Conservation (phyloP, 2,797 vertebrate species). For the Sarcoramphus papa region DNA sequence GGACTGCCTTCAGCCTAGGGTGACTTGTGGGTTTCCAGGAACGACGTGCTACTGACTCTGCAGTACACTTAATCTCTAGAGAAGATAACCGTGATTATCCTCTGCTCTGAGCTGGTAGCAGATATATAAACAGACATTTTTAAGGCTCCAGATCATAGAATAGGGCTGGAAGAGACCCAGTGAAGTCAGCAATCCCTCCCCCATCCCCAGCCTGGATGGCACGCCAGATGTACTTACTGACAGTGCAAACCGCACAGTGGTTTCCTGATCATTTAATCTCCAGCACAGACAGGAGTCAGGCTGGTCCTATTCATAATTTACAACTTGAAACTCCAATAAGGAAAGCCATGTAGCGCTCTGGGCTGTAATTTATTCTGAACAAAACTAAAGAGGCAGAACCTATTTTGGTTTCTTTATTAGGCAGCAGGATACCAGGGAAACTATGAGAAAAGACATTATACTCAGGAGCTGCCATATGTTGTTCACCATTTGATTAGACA, state of each 20-base stretch:
- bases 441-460: neutral
- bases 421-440: neutral
- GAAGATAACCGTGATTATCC: neutral
- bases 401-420: neutral
- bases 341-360: neutral
- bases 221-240: neutral
- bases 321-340: slow-evolving; percentile 2
- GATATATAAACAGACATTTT: neutral
- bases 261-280: slow-evolving; percentile 6
- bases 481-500: neutral
- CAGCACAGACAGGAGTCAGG: neutral
- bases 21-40: neutral
- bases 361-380: slow-evolving; percentile 4
- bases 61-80: neutral
- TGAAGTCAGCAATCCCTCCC: neutral
- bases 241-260: neutral
- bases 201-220: neutral
- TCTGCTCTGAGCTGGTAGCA: neutral
- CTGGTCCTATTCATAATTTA: slow-evolving; percentile 48
- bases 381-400: neutral
- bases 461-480: neutral
- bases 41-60: neutral
- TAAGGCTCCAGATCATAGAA: neutral
- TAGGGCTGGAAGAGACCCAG: neutral
- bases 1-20: neutral